A percentile compares a stretch with the other conserved stretches of the same genome.
Conservation (phyloP, 2,797 vertebrate species). For the Gila robusta region DNA sequence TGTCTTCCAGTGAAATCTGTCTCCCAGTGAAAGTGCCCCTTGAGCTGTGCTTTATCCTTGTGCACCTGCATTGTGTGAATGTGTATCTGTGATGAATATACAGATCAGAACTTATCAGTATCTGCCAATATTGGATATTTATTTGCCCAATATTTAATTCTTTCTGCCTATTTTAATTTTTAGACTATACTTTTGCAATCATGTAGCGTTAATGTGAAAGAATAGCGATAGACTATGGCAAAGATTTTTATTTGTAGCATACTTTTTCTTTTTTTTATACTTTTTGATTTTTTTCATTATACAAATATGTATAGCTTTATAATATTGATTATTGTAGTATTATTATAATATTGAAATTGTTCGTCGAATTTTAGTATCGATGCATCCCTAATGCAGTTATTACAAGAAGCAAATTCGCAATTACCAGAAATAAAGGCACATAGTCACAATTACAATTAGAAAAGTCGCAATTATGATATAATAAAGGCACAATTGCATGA, state of each 20-base stretch:
- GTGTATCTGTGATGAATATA: background rate
- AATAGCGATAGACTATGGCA: background rate
- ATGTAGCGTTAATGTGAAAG: background rate
- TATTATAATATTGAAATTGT: background rate
- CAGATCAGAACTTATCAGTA: background rate
- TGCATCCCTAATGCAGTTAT: background rate
- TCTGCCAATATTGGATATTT: background rate
- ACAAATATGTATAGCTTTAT: background rate
- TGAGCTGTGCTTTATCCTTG: conserved; percentile 9
- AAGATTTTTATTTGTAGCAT: background rate
- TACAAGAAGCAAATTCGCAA: background rate
- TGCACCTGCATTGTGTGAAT: background rate
- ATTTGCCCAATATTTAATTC: background rate
- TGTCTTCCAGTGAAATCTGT: background rate
- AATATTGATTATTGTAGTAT: background rate
- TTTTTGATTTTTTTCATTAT: background rate
- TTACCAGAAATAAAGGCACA: background rate
- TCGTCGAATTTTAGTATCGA: background rate
- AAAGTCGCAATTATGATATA: background rate
- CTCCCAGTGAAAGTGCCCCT: background rate
- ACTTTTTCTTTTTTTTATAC: background rate
- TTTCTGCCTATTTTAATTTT: background rate
- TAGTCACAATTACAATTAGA: background rate
- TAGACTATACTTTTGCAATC: background rate
- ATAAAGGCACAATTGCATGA: background rate